Conservation (phyloP, 1,140 invertebrate species). For the Heliconius nattereri region DNA sequence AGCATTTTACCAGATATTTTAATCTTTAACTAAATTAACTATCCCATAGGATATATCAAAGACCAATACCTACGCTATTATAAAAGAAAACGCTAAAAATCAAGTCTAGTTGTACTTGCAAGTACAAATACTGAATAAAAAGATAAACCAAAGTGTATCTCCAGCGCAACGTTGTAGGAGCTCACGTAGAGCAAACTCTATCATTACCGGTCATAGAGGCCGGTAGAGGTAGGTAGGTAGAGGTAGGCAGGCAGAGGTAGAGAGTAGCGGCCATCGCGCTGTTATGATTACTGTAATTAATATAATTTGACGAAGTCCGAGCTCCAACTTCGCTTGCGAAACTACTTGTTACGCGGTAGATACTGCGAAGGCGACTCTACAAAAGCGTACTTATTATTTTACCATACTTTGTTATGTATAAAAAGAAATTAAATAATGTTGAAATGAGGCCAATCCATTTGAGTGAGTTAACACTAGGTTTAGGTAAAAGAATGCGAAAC, state of each 20-base stretch:
- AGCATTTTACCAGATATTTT: too few species aligned
- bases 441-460: not conserved
- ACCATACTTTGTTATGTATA: not conserved
- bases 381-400: not conserved
- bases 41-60: too few species aligned
- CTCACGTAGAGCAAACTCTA: not conserved
- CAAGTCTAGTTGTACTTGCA: not conserved
- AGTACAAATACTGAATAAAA: not conserved
- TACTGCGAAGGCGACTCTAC: not conserved
- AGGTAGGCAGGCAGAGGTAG: too few species aligned
- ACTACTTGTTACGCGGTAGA: not conserved
- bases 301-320: conserved; percentile 2
- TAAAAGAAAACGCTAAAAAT: not conserved
- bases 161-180: not conserved
- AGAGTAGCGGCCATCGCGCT: conserved; percentile 14
- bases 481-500: too few species aligned
- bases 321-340: not conserved
- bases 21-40: too few species aligned
- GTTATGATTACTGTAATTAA: conserved; percentile 14
- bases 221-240: too few species aligned
- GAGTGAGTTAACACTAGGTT: too few species aligned
- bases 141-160: not conserved
- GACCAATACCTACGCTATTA: too few species aligned
- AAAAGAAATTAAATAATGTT: not conserved
- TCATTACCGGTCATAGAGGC: not conserved